phyloP scores from a whole-genome alignment of 2,797 vertebrate species.

The Morus bassanus region DNA sequence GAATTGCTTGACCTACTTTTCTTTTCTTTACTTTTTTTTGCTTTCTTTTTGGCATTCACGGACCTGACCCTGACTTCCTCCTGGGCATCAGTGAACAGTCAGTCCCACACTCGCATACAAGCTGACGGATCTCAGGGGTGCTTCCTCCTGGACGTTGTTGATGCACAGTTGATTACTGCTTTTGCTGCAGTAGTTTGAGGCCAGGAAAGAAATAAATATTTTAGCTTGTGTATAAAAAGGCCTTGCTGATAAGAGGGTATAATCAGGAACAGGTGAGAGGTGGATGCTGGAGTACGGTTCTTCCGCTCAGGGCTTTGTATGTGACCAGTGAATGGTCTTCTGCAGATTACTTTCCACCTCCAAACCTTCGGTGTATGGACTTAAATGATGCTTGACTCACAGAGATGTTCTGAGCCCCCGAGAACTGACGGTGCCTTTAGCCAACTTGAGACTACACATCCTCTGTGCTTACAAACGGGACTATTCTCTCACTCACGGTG shows the following conservation, averaged over 20 bases:
- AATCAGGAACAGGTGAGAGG: neutral
- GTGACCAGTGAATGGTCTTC: neutral
- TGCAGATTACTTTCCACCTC: neutral
- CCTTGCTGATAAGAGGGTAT: neutral
- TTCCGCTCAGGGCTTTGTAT: neutral
- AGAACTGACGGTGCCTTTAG: neutral
- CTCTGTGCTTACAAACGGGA: neutral
- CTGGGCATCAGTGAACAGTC: neutral
- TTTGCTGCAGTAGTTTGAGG: neutral
- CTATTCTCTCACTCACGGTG: neutral
- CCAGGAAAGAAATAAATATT: neutral
- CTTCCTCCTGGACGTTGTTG: neutral
- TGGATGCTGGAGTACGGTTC: neutral
- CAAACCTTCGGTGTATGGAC: accelerated
- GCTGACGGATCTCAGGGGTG: neutral
- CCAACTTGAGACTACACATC: accelerated
- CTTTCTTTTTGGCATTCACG: neutral
- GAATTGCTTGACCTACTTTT: conserved; percentile 42
- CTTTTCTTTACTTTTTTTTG: neutral
- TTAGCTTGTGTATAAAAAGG: neutral
- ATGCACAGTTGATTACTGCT: neutral
- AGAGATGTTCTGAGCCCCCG: neutral
- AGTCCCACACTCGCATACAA: neutral
- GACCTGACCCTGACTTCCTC: neutral
- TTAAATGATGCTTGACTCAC: neutral